Conservation (phyloP, 2,797 vertebrate genomes). For the Poeciliopsis gracilis region DNA sequence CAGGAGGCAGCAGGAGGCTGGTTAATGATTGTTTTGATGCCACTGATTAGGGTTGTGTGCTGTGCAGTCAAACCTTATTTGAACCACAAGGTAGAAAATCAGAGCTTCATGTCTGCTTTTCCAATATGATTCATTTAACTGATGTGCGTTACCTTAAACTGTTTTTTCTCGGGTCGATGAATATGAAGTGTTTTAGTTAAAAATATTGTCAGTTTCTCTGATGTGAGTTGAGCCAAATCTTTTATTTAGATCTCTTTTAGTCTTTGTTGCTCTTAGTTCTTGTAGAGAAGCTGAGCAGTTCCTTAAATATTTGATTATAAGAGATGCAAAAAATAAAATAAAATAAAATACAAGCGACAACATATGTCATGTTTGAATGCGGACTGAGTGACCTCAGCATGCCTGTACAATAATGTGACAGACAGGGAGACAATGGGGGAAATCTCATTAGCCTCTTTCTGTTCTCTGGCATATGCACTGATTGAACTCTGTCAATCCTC, state of each 20-base stretch:
- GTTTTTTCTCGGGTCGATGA: not conserved
- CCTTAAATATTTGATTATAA: not conserved
- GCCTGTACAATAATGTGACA: slow-evolving; percentile 53
- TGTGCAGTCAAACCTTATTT: slow-evolving; percentile 64
- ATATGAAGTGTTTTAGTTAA: slow-evolving; percentile 2
- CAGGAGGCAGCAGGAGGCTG: slow-evolving; percentile 53
- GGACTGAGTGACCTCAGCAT: slow-evolving; percentile 34
- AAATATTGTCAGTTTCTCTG: not conserved
- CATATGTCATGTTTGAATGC: slow-evolving; percentile 30
- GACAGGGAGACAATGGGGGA: slow-evolving; percentile 42
- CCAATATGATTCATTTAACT: slow-evolving; percentile 47
- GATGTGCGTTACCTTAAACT: slow-evolving; percentile 26
- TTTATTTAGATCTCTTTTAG: not conserved
- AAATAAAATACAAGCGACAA: slow-evolving; percentile 13
- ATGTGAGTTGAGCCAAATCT: not conserved
- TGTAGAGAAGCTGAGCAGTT: not conserved
- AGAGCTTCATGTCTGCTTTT: slow-evolving; percentile 47
- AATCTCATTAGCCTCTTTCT: slow-evolving; percentile 70
- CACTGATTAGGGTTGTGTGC: slow-evolving; percentile 74
- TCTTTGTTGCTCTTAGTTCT: not conserved
- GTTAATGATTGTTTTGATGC: slow-evolving; percentile 83
- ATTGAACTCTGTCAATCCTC: slow-evolving; percentile 68
- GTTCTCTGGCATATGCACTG: slow-evolving; percentile 62
- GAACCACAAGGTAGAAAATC: slow-evolving; percentile 57
- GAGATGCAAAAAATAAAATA: slow-evolving; percentile 7